Conservation (phyloP, 2,113 vertebrate genomes). For the Hystrix cristata region DNA sequence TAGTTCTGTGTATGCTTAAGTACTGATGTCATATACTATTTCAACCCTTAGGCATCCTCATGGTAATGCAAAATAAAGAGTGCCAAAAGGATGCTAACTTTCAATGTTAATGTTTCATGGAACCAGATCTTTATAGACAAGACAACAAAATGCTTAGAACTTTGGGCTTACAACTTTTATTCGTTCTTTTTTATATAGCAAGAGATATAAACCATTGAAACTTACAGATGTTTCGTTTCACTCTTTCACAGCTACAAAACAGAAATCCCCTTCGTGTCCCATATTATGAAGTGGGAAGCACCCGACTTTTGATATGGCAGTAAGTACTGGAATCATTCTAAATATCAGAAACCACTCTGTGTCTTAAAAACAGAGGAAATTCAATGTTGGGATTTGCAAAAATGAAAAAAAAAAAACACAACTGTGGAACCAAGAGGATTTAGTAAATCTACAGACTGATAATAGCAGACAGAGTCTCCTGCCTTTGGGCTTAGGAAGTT, state of each 20-base stretch:
- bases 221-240: not conserved
- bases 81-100: not conserved
- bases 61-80: not conserved
- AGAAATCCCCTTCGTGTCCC: not conserved
- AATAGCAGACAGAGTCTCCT: not conserved
- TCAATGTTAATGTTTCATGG: not conserved
- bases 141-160: not conserved
- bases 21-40: not conserved
- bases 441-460: not conserved
- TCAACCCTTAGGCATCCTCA: not conserved
- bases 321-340: not conserved
- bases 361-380: not conserved
- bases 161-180: not conserved
- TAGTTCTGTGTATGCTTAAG: not conserved
- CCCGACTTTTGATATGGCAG: not conserved
- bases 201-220: not conserved
- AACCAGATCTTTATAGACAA: not conserved
- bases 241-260: not conserved
- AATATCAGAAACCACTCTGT: not conserved
- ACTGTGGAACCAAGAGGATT: not conserved
- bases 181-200: not conserved
- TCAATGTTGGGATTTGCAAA: not conserved
- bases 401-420: not conserved
- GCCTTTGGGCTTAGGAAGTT: not conserved
- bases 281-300: not conserved